phyloP scores from a whole-genome alignment of 2,113 vertebrate genomes.

The Aix galericulata region DNA sequence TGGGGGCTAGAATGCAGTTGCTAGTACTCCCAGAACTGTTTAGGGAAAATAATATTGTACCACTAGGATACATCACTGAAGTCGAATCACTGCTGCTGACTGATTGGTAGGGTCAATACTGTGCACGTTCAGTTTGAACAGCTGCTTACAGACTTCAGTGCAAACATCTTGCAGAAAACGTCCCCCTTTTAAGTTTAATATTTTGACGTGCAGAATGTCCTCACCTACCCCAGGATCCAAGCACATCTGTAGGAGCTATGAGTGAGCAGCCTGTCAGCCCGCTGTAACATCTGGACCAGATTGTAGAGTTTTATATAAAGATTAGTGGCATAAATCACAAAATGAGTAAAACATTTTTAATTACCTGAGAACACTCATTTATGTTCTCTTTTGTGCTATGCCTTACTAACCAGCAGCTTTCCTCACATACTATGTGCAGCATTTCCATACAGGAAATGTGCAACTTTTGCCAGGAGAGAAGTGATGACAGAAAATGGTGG shows the following conservation, averaged over 20 bases:
- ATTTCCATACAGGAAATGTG: neutral
- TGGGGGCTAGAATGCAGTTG: neutral
- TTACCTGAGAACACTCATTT: neutral
- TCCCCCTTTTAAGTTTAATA: neutral
- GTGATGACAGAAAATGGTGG: neutral
- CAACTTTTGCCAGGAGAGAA: neutral
- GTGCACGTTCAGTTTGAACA: accelerated
- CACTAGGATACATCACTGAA: neutral
- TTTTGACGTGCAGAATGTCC: neutral
- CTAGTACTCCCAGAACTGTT: neutral
- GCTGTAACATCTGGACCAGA: slow-evolving; percentile 31
- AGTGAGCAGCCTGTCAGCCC: neutral
- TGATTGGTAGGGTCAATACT: neutral
- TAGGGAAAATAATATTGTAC: slow-evolving; percentile 11
- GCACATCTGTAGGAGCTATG: neutral
- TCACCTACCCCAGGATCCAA: neutral
- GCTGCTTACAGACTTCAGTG: neutral
- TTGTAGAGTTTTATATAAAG: slow-evolving; percentile 12
- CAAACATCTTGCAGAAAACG: neutral
- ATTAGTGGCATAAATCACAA: neutral
- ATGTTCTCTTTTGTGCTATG: neutral
- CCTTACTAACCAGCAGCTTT: neutral
- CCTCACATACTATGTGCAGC: neutral
- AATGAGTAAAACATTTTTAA: neutral
- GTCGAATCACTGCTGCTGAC: neutral